phyloP scores from a whole-genome alignment of 1,140 invertebrate genomes.

The Zophobas atratus region DNA sequence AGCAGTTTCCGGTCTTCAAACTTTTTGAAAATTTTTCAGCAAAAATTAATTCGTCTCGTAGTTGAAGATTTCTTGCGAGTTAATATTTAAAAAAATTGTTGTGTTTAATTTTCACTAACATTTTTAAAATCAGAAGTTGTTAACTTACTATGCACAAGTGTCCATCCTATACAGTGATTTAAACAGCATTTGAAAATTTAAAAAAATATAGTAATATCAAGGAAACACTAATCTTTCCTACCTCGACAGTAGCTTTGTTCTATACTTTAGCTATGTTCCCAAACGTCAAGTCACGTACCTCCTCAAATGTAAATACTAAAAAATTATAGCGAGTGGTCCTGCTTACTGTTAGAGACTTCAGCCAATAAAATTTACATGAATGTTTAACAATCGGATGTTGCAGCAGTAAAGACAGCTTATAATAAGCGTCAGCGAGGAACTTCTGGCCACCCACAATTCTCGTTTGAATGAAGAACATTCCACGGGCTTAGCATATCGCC shows the following conservation, averaged over 20 bases:
- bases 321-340: slow-evolving; percentile 13
- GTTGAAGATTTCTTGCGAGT: too few relatives aligned
- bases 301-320: neutral
- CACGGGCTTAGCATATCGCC: slow-evolving; percentile 58
- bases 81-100: too few relatives aligned
- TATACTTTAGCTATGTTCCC: neutral
- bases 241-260: neutral
- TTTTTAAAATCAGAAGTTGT: too few relatives aligned
- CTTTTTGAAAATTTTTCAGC: too few relatives aligned
- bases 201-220: too few relatives aligned
- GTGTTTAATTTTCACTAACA: too few relatives aligned
- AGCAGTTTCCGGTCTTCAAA: too few relatives aligned
- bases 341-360: slow-evolving; percentile 36
- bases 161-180: too few relatives aligned
- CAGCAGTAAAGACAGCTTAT: slow-evolving; percentile 51
- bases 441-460: slow-evolving; percentile 60
- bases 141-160: too few relatives aligned
- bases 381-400: slow-evolving; percentile 44
- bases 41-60: too few relatives aligned
- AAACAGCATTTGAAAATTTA: too few relatives aligned
- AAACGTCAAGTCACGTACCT: slow-evolving; percentile 25
- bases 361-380: slow-evolving; percentile 47
- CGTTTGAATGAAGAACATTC: slow-evolving; percentile 62
- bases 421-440: slow-evolving; percentile 24
- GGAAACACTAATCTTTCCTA: neutral